Evolutionary conservation across 2,113 vertebrate genomes (phyloP).

Genomic region (Psilopsiagon aurifrons): DNA sequence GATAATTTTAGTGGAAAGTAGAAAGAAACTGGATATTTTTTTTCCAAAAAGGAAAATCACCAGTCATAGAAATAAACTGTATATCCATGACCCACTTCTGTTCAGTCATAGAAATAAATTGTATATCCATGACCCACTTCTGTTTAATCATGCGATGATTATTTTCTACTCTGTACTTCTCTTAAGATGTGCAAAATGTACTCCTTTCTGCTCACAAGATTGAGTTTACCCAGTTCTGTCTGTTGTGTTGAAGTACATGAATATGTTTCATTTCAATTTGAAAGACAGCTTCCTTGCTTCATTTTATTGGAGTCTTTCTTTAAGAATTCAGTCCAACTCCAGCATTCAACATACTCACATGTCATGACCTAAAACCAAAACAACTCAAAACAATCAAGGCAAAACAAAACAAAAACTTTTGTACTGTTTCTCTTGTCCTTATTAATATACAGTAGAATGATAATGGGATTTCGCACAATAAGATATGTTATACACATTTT

Average conservation of each 20-base stretch:
- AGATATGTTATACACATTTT: accelerated
- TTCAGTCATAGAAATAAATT: not conserved
- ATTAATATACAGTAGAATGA: not conserved
- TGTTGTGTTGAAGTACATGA: not conserved
- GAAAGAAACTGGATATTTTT: not conserved
- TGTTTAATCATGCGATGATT: not conserved
- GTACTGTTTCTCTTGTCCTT: not conserved
- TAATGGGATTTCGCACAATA: not conserved
- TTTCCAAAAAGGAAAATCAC: not conserved
- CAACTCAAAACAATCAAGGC: not conserved
- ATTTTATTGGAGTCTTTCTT: not conserved
- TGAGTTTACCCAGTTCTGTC: not conserved
- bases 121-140: not conserved
- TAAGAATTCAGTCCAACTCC: not conserved
- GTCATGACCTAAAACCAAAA: not conserved
- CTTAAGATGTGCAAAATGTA: not conserved
- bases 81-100: not conserved
- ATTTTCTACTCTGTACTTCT: not conserved
- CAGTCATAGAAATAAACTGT: not conserved
- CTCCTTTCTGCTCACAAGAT: not conserved
- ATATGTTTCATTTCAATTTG: not conserved
- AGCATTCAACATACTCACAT: not conserved
- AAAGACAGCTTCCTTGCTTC: not conserved
- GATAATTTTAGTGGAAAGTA: not conserved
- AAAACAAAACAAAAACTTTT: not conserved